Evolutionary conservation across 2,113 vertebrate genomes (phyloP).

Genomic region (Xiphorhynchus elegans): DNA sequence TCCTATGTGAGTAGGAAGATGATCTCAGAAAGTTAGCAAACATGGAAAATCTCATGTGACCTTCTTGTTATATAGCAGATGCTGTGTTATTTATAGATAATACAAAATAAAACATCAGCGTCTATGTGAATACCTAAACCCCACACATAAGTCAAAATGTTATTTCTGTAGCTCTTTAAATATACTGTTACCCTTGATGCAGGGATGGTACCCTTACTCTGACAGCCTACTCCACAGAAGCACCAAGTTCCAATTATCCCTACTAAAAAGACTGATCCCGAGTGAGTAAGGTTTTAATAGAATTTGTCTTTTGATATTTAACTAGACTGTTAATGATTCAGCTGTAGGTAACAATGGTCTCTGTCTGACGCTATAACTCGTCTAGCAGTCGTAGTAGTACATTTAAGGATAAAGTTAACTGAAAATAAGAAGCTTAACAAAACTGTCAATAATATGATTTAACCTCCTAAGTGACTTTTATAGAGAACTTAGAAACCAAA

Average conservation of each 20-base stretch:
- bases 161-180: background rate
- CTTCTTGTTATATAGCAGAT: background rate
- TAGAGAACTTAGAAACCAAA: background rate
- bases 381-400: background rate
- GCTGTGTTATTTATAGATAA: background rate
- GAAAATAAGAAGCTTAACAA: background rate
- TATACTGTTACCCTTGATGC: background rate
- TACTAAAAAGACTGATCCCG: background rate
- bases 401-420: background rate
- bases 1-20: background rate
- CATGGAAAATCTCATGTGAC: background rate
- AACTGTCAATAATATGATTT: background rate
- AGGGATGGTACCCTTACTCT: background rate
- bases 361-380: background rate
- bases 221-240: background rate
- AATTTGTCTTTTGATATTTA: background rate
- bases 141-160: accelerated
- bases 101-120: background rate
- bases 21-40: background rate
- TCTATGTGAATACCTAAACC: background rate
- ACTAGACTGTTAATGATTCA: background rate
- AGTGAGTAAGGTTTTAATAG: background rate
- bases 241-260: background rate
- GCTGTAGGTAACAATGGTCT: background rate
- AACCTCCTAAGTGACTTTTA: background rate